phyloP scores from a whole-genome alignment of 2,888 invertebrate genomes.

The Rosalia funebris region DNA sequence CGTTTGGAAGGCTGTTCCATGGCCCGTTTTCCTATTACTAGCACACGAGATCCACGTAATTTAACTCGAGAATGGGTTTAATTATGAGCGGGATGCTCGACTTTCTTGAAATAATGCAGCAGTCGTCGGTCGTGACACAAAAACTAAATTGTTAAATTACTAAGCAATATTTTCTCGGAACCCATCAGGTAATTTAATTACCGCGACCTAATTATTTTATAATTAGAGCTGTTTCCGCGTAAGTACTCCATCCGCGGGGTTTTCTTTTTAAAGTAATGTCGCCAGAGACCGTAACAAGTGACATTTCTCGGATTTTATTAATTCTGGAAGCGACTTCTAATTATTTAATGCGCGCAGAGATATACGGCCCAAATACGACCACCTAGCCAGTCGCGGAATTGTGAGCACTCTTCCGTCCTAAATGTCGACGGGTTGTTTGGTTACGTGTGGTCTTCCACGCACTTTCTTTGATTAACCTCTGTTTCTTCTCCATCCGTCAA shows the following conservation, averaged over 20 bases:
- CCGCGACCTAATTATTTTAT: constrained; percentile 54
- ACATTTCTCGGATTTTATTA: constrained; percentile 50
- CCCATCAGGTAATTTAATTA: constrained; percentile 56
- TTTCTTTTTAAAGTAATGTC: neutral
- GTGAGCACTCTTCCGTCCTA: constrained; percentile 28
- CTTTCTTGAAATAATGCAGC: constrained; percentile 41
- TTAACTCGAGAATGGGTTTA: constrained; percentile 4
- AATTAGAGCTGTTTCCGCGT: constrained; percentile 48
- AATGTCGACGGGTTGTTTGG: constrained; percentile 34
- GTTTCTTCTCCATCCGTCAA: constrained; percentile 26
- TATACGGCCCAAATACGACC: constrained; percentile 26
- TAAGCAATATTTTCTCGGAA: constrained; percentile 54
- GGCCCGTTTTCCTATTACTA: constrained; percentile 40
- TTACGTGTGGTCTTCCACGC: constrained; percentile 33
- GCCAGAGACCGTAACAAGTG: constrained; percentile 34
- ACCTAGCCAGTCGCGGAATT: constrained; percentile 40
- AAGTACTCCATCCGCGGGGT: constrained; percentile 13
- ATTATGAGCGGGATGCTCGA: constrained; percentile 33
- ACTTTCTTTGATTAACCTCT: constrained; percentile 30
- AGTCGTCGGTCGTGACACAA: constrained; percentile 45
- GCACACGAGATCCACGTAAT: constrained; percentile 39
- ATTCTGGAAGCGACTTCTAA: constrained; percentile 34
- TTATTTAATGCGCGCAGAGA: constrained; percentile 11
- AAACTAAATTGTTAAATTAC: constrained; percentile 60
- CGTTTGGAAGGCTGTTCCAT: constrained; percentile 33